Evolutionary conservation across 2,888 invertebrate genomes (phyloP).

Genomic region (Agonopterix subpropinquella): DNA sequence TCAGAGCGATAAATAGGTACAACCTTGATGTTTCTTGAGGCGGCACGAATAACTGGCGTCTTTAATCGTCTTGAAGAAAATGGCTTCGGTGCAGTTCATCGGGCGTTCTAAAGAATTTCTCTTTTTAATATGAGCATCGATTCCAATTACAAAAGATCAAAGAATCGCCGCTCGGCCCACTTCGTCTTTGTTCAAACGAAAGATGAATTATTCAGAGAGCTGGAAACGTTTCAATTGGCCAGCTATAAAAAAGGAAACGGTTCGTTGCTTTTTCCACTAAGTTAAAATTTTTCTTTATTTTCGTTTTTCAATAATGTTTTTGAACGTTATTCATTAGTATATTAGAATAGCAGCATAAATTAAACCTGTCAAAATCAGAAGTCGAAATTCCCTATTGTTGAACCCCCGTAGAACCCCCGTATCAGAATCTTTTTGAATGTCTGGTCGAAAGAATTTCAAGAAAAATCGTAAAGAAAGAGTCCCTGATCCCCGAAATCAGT

Average conservation of each 20-base stretch:
- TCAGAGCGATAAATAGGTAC: too few relatives aligned
- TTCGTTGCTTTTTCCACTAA: conserved; percentile 74
- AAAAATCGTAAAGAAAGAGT: too few relatives aligned
- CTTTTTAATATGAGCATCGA: conserved; percentile 76
- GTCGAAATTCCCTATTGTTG: too few relatives aligned
- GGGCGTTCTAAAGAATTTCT: conserved; percentile 63
- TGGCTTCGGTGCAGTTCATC: conserved; percentile 72
- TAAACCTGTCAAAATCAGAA: too few relatives aligned
- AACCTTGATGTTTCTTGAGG: background rate
- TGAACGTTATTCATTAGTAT: conserved; percentile 14
- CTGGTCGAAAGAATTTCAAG: too few relatives aligned
- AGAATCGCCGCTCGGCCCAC: conserved; percentile 75
- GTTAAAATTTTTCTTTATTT: conserved; percentile 70
- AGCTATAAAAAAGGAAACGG: conserved; percentile 74
- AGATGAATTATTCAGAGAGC: conserved; percentile 76
- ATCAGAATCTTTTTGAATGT: too few relatives aligned
- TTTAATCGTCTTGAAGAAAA: conserved; percentile 65
- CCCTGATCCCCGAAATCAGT: too few relatives aligned
- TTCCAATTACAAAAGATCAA: conserved; percentile 77
- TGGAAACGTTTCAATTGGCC: conserved; percentile 76
- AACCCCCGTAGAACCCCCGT: too few relatives aligned
- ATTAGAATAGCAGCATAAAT: too few relatives aligned
- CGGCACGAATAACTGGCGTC: conserved; percentile 48
- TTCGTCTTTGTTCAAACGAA: conserved; percentile 76
- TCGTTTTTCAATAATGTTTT: conserved; percentile 48